phyloP scores from a whole-genome alignment of 2,113 vertebrate species.

The Festucalex cinctus region DNA sequence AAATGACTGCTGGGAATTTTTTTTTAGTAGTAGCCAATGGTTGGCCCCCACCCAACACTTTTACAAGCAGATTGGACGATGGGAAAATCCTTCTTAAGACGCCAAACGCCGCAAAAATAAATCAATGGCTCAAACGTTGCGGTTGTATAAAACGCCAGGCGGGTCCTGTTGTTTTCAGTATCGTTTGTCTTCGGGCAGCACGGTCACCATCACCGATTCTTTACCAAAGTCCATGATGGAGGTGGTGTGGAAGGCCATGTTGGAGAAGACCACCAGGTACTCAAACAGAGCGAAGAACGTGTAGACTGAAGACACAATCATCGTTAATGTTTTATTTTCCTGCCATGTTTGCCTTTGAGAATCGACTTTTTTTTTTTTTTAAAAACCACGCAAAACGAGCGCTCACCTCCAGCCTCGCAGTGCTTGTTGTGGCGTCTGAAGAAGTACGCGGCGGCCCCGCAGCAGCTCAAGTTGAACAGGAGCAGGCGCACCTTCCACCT shows the following conservation, averaged over 20 bases:
- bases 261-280: conserved; percentile 93
- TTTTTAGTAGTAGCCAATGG: too few relatives aligned
- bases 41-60: too few relatives aligned
- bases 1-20: too few relatives aligned
- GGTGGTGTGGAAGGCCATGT: conserved; percentile 97
- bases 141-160: too few relatives aligned
- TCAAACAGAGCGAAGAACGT: conserved; percentile 87
- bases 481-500: conserved; percentile 84
- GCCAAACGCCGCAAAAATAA: too few relatives aligned
- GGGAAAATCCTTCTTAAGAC: too few relatives aligned
- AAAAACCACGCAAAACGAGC: too few relatives aligned
- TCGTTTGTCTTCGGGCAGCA: conserved; percentile 82
- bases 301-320: conserved; percentile 74
- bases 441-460: conserved; percentile 71
- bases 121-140: too few relatives aligned
- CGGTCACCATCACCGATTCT: conserved; percentile 84
- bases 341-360: neutral
- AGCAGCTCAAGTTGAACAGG: conserved; percentile 79
- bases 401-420: conserved; percentile 87
- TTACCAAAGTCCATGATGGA: conserved; percentile 91
- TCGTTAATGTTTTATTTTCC: neutral
- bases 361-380: neutral
- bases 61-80: too few relatives aligned
- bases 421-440: conserved; percentile 89
- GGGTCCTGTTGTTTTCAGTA: conserved; percentile 65